Conservation (phyloP, 2,888 invertebrate genomes). For the Metalampra italica region DNA sequence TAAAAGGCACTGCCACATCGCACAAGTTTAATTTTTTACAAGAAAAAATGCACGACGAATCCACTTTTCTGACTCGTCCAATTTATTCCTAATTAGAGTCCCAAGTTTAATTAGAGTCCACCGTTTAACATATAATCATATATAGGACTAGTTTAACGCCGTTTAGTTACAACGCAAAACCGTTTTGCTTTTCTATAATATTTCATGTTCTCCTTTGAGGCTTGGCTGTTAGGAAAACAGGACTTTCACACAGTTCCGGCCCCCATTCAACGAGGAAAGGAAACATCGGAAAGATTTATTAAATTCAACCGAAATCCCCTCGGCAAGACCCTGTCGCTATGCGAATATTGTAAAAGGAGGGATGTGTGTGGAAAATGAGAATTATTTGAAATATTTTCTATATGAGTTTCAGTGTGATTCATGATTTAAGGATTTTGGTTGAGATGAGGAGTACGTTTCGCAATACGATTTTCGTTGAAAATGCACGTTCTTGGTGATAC, state of each 20-base stretch:
- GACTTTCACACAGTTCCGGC: slow-evolving; percentile 37
- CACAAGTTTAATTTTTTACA: too few species aligned
- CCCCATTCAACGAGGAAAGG: slow-evolving; percentile 37
- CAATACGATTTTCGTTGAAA: too few species aligned
- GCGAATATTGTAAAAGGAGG: slow-evolving; percentile 29
- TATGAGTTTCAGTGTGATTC: slow-evolving; percentile 2
- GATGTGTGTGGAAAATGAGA: slow-evolving; percentile 18
- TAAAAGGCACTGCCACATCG: too few species aligned
- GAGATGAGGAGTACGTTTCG: neutral
- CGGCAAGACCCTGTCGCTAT: slow-evolving; percentile 18
- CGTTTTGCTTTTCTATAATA: slow-evolving; percentile 31
- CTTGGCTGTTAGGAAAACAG: slow-evolving; percentile 47
- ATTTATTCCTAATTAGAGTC: too few species aligned
- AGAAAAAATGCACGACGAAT: too few species aligned
- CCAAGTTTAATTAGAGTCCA: neutral
- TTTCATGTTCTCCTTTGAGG: slow-evolving; percentile 45
- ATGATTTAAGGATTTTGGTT: neutral
- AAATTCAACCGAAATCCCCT: slow-evolving; percentile 40
- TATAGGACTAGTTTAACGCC: slow-evolving; percentile 27
- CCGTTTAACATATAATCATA: slow-evolving; percentile 7
- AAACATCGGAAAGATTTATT: slow-evolving; percentile 56
- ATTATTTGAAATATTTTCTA: slow-evolving; percentile 19
- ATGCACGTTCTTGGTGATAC: too few species aligned
- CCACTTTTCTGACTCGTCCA: too few species aligned
- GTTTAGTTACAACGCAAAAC: slow-evolving; percentile 24